Evolutionary conservation across 2,797 vertebrate species (phyloP).

Genomic region (Hybognathus amarus): DNA sequence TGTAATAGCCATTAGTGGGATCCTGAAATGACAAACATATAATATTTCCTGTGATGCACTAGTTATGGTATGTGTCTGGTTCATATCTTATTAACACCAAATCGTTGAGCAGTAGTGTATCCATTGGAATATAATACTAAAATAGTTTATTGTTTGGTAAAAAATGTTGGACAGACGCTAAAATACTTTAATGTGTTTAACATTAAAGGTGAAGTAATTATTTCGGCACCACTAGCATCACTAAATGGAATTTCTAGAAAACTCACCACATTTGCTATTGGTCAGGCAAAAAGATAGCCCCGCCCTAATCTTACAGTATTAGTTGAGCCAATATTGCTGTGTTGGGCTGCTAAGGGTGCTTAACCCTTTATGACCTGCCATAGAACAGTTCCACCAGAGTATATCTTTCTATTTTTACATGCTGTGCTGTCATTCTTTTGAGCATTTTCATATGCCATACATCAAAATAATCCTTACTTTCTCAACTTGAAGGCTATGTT

Average conservation of each 20-base stretch:
- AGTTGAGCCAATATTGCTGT: not conserved
- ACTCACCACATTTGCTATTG: not conserved
- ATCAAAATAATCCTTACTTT: too few relatives aligned
- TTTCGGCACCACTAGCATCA: not conserved
- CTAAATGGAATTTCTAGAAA: not conserved
- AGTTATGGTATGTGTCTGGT: not conserved
- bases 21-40: conserved; percentile 76
- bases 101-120: too few relatives aligned
- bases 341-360: not conserved
- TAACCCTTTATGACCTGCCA: too few relatives aligned
- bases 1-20: conserved; percentile 97
- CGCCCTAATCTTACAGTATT: not conserved
- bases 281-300: not conserved
- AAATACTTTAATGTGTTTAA: not conserved
- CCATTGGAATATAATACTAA: too few relatives aligned
- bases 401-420: too few relatives aligned
- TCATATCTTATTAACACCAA: not conserved
- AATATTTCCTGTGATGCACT: not conserved
- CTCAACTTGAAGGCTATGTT: too few relatives aligned
- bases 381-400: too few relatives aligned
- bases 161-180: too few relatives aligned
- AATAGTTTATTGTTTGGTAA: too few relatives aligned
- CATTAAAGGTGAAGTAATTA: not conserved
- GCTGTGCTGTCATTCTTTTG: too few relatives aligned
- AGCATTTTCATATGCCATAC: too few relatives aligned